Percentiles rank a stretch among this genome's conserved stretches.
These are phyloP conservation scores for Sorex araneus DNA, from an alignment of 2,113 vertebrate species.

Conservation along the genomic window DNA sequence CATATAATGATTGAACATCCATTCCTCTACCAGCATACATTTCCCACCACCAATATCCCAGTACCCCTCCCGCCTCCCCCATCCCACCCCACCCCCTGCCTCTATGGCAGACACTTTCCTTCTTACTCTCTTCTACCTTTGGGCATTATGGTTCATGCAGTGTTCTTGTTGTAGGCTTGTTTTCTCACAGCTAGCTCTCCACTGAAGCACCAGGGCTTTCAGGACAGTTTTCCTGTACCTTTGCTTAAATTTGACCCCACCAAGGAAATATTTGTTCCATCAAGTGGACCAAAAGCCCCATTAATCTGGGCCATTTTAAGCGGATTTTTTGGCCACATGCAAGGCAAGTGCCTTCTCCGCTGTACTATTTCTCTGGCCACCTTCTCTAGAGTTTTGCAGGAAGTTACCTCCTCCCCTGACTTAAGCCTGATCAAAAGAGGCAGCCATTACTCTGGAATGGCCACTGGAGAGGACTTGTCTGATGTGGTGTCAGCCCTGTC, in stretches of 20 bases:
- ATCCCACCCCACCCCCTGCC: too few relatives aligned
- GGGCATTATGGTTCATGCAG: neutral
- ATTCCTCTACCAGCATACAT: too few relatives aligned
- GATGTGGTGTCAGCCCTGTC: neutral
- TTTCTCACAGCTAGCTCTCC: neutral
- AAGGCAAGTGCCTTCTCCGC: too few relatives aligned
- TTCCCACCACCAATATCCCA: too few relatives aligned
- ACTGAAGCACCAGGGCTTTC: slow-evolving; percentile 24
- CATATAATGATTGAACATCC: too few relatives aligned
- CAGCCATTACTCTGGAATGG: neutral
- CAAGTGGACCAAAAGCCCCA: neutral
- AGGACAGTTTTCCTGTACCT: neutral
- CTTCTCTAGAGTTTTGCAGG: neutral
- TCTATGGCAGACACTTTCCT: too few relatives aligned
- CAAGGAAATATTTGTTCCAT: slow-evolving; percentile 9
- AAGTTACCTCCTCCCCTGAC: neutral
- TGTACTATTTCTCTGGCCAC: too few relatives aligned
- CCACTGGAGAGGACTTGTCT: neutral
- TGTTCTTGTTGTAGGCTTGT: slow-evolving; percentile 13
- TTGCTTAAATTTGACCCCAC: slow-evolving; percentile 27
- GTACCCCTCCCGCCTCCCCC: too few relatives aligned
- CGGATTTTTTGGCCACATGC: too few relatives aligned
- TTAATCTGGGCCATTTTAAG: slow-evolving; percentile 32
- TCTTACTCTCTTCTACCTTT: too few relatives aligned
- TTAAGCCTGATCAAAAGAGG: slow-evolving; percentile 17